A percentile compares a stretch with the other conserved stretches of the same genome.
Evolutionary conservation across 2,797 vertebrate species (phyloP).

Genomic region (Notolabrus celidotus): DNA sequence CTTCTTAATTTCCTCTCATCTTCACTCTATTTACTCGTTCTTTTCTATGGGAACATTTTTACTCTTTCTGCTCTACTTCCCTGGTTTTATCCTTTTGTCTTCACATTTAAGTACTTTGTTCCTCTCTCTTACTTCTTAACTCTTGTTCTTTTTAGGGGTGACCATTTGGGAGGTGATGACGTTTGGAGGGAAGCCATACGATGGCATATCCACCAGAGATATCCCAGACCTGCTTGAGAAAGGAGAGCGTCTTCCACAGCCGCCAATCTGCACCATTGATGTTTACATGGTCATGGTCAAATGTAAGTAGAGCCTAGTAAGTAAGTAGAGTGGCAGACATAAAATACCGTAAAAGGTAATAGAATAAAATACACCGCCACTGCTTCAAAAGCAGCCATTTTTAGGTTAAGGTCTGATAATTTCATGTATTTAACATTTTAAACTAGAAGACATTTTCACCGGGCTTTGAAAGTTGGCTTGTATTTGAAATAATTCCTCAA

Average conservation of each 20-base stretch:
- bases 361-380: neutral
- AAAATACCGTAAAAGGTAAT: too few relatives aligned
- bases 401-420: too few relatives aligned
- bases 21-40: conserved; percentile 2
- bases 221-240: conserved; percentile 98
- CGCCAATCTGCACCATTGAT: conserved; percentile 97
- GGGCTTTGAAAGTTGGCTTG: neutral
- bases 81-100: neutral
- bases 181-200: conserved; percentile 97
- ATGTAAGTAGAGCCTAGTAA: conserved; percentile 86
- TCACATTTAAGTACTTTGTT: neutral
- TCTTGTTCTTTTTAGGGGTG: conserved; percentile 86
- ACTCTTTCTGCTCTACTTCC: neutral
- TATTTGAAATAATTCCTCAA: neutral
- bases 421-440: neutral
- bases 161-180: conserved; percentile 99
- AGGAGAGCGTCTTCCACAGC: conserved; percentile 96
- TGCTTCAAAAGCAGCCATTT: neutral
- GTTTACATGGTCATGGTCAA: conserved; percentile 99
- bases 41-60: neutral
- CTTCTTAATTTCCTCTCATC: conserved; percentile 7
- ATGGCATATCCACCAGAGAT: conserved; percentile 96
- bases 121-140: neutral
- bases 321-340: neutral
- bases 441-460: neutral